Percentiles rank a stretch among this genome's conserved stretches.
These are phyloP conservation scores for Aphelenchoides bicaudatus DNA, from an alignment of 2,888 invertebrate species.

Conservation along the genomic window DNA sequence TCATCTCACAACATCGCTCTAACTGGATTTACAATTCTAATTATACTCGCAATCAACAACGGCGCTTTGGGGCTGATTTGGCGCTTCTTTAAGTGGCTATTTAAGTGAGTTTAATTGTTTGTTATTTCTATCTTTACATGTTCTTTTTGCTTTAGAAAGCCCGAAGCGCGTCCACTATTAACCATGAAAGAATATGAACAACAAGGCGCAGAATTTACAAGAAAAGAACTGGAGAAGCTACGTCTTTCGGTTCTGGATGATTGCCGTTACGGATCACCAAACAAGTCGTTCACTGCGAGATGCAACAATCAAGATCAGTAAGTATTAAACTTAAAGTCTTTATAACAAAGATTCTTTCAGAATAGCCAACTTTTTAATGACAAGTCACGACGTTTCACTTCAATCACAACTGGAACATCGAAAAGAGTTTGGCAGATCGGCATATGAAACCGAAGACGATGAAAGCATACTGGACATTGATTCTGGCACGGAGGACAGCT, in stretches of 20 bases:
- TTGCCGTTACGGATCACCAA: slow-evolving; percentile 10
- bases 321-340: not conserved
- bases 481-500: no score
- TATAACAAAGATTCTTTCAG: not conserved
- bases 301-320: slow-evolving; percentile 2
- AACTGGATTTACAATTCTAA: not conserved
- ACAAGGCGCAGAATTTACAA: slow-evolving; percentile 9
- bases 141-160: not conserved
- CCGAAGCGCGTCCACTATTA: not conserved
- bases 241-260: slow-evolving; percentile 1
- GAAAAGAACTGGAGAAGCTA: slow-evolving; percentile 7
- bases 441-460: not conserved
- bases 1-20: slow-evolving; percentile 4
- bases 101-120: slow-evolving; percentile 4
- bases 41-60: not conserved
- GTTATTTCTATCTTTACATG: slow-evolving; percentile 2
- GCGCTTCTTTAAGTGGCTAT: not conserved
- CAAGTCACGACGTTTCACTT: slow-evolving; percentile 1
- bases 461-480: not conserved
- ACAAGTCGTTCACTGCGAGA: not conserved
- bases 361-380: slow-evolving; percentile 11
- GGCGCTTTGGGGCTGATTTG: not conserved
- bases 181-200: slow-evolving; percentile 9
- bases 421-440: not conserved
- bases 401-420: slow-evolving; percentile 7